phyloP scores from a whole-genome alignment of 2,797 vertebrate genomes.

The Ispidina lecontei region DNA sequence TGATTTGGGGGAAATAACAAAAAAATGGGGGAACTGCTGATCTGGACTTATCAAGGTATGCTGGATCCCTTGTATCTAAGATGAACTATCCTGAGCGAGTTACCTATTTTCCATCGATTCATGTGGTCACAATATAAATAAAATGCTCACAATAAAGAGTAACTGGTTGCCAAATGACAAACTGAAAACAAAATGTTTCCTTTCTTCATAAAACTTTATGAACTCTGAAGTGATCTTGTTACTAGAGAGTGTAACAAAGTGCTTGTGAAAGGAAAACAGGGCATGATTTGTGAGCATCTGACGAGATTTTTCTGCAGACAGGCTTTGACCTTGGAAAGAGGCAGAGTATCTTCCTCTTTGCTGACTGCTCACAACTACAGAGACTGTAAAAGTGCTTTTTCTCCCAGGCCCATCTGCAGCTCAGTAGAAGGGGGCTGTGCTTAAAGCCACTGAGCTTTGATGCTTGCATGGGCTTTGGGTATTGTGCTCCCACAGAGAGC shows the following conservation, averaged over 20 bases:
- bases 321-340: background rate
- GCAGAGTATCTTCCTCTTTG: background rate
- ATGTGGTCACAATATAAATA: background rate
- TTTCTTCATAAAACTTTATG: background rate
- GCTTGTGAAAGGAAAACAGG: background rate
- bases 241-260: background rate
- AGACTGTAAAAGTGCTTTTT: background rate
- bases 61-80: background rate
- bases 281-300: background rate
- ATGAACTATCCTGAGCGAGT: background rate
- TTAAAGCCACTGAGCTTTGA: background rate
- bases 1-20: background rate
- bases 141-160: background rate
- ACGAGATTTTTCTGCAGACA: background rate
- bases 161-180: background rate
- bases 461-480: background rate
- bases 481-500: accelerated
- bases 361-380: background rate
- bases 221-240: background rate
- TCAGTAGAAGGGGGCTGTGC: accelerated
- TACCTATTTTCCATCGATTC: background rate
- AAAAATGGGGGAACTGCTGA: background rate
- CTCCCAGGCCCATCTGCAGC: background rate
- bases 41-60: background rate
- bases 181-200: background rate